Base-by-base conservation (phyloP, 1,140 invertebrate species). In the Antheraea pernyi region DNA sequence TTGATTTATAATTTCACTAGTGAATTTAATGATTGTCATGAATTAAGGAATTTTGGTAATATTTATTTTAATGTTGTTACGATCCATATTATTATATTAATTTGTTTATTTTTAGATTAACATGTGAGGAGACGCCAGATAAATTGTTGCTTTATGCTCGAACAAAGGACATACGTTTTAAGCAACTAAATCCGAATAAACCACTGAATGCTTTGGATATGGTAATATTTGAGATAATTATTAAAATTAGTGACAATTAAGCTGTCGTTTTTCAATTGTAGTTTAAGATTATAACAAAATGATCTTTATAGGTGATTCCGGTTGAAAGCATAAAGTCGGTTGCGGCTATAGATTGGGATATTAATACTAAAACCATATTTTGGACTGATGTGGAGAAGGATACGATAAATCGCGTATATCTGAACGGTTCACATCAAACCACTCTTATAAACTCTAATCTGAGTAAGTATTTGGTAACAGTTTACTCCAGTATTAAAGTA, bases 321-420 rank as follows among this genome's bases (percentile, higher is more conserved):
- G 92, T 97, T 11, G 95, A 97, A 82, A 95, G 95, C 67, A 94
- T 98, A 4, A 96, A 96, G 83, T 97, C 96, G 68, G 97, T 96
- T 0, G 95, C 97, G 1, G 97, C 97, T 3, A 85, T 98, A 9
- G 96, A 97, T 66, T 98, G 97, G 96, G 97, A 98, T 84, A 94
- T 95, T 11, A 94, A 95, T 60, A 94, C 93, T 6, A 96, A 98
- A 79, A 95, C 95, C 18, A 96, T 98, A 80, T 98, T 96, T 81
- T 98, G 97, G 97, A 97, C 97, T 0, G 97, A 98, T 83, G 95
- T 97, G 0, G 96, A 97, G 73, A 94, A 95, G 19, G 95, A 97
- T 78, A 95, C 96, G 0, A 98, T 98, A 13, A 97, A 95, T 75
- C 94, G 95, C 62, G 96, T 97, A 3, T 94, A 93, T 72, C 90